A percentile compares a stretch with the other conserved stretches of the same genome.
Evolutionary conservation across 2,113 vertebrate genomes (phyloP).

Genomic region (Regulus satrapa): DNA sequence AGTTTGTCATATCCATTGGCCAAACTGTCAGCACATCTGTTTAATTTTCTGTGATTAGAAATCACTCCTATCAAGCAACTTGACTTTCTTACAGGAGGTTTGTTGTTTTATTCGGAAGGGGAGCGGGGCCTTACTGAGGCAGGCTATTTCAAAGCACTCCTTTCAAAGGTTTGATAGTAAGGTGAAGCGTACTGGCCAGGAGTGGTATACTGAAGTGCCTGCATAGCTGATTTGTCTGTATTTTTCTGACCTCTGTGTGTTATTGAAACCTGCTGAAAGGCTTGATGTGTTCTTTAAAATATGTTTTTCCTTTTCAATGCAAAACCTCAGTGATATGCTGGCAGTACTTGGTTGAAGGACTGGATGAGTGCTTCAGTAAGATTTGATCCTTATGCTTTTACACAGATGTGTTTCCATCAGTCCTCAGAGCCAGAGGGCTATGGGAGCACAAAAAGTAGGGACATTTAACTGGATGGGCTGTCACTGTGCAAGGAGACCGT

Average conservation of each 20-base stretch:
- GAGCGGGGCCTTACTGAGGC: background rate
- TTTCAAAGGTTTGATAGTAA: background rate
- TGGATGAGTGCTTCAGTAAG: background rate
- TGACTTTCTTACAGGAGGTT: background rate
- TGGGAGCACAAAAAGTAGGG: background rate
- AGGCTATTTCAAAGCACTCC: background rate
- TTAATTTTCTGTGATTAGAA: background rate
- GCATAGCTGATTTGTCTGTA: background rate
- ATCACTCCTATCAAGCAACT: background rate
- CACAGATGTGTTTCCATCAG: background rate
- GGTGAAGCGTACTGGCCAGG: background rate
- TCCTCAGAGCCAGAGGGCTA: background rate
- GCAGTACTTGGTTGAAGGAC: background rate
- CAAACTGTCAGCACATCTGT: background rate
- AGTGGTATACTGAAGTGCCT: background rate
- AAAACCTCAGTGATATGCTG: background rate
- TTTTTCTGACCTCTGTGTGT: background rate
- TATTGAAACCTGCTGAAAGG: background rate
- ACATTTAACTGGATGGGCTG: background rate
- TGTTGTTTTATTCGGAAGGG: background rate
- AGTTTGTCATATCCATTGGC: background rate
- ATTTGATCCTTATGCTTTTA: background rate
- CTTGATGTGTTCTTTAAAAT: background rate
- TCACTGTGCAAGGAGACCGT: background rate
- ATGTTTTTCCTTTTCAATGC: background rate